Conservation (phyloP, 2,888 invertebrate species). For the Caprella mutica region DNA sequence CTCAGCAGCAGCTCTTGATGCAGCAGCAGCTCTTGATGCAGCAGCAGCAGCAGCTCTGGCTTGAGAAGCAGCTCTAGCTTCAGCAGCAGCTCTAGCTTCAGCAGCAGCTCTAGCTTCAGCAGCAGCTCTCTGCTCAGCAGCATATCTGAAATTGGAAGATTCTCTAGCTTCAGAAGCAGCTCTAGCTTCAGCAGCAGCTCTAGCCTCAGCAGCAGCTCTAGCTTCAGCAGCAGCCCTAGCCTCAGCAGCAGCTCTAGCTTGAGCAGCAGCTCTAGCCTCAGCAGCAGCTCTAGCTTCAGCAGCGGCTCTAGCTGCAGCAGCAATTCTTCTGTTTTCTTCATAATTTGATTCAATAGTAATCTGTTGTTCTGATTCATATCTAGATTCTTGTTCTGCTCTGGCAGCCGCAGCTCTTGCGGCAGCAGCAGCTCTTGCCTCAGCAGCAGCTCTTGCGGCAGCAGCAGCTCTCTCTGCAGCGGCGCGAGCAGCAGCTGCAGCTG, state of each 20-base stretch:
- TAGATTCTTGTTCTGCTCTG: no score
- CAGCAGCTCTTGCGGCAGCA: neutral
- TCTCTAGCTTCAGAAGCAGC: constrained; percentile 5
- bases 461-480: no score
- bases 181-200: constrained; percentile 8
- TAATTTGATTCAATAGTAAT: no score
- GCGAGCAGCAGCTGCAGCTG: no score
- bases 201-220: constrained; percentile 7
- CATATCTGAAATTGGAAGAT: neutral
- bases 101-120: neutral
- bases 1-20: neutral
- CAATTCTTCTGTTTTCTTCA: no score
- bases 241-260: constrained; percentile 4
- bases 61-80: constrained; percentile 5
- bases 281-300: neutral
- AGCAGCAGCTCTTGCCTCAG: neutral
- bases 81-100: constrained; percentile 9
- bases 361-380: no score
- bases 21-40: constrained; percentile 10
- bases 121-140: constrained; percentile 6
- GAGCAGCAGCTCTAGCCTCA: neutral
- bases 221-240: constrained; percentile 5
- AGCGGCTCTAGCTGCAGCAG: constrained; percentile 1
- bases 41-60: constrained; percentile 11
- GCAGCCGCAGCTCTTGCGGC: no score